Percentiles rank a stretch among this genome's conserved stretches.
These are phyloP conservation scores for Proteles cristata DNA, from an alignment of 2,113 vertebrate species.

Conservation along the genomic window DNA sequence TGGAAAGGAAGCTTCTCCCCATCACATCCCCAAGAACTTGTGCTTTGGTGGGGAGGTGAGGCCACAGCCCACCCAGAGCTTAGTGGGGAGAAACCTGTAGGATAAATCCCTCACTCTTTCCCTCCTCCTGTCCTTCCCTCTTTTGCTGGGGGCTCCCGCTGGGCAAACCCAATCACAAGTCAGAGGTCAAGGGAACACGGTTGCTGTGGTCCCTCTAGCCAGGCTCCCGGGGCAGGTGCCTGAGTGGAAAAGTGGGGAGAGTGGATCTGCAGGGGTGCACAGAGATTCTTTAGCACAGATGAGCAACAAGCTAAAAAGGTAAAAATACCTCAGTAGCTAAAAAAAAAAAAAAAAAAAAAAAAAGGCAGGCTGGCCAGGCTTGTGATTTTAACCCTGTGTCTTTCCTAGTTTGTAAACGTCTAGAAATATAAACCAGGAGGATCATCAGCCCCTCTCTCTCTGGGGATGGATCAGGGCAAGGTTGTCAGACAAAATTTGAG, in stretches of 20 bases:
- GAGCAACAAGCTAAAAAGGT: neutral
- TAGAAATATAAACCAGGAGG: neutral
- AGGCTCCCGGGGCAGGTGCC: neutral
- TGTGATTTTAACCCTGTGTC: neutral
- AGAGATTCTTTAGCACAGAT: neutral
- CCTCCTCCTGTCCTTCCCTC: neutral
- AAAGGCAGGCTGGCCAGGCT: too few relatives aligned
- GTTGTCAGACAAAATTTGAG: neutral
- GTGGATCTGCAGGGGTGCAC: neutral
- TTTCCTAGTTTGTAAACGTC: neutral
- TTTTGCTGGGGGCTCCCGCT: neutral
- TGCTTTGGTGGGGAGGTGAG: too few relatives aligned
- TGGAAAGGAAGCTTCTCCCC: neutral
- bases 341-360: neutral
- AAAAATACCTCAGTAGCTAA: neutral
- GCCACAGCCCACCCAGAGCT: neutral
- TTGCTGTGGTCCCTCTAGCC: neutral
- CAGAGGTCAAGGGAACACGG: neutral
- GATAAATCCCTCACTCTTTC: neutral
- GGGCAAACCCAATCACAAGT: neutral
- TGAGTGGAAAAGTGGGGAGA: too few relatives aligned
- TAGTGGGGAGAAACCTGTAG: neutral
- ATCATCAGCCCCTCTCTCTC: neutral
- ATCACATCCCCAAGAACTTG: neutral
- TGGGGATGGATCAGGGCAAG: rapidly evolving